Conservation (phyloP, 2,888 invertebrate genomes). For the Brenthis ino region DNA sequence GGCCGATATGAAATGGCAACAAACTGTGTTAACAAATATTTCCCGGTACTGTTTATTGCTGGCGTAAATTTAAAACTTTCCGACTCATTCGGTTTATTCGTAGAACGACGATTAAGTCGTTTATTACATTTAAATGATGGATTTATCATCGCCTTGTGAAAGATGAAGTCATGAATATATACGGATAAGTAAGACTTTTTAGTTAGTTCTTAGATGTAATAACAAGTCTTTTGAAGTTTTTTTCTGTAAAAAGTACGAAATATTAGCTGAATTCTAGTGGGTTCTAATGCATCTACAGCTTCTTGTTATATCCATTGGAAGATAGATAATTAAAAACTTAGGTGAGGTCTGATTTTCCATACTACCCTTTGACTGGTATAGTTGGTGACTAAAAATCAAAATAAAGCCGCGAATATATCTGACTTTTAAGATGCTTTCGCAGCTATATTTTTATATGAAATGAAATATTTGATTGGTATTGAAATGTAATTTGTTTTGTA, state of each 20-base stretch:
- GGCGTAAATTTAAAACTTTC: slow-evolving; percentile 28
- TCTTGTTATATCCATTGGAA: no score
- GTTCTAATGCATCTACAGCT: no score
- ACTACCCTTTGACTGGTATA: no score
- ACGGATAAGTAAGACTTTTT: neutral
- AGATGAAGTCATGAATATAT: slow-evolving; percentile 16
- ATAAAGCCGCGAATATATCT: no score
- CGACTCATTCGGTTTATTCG: slow-evolving; percentile 13
- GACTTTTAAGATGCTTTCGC: no score
- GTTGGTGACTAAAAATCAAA: no score
- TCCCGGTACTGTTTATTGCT: slow-evolving; percentile 34
- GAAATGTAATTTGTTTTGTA: no score
- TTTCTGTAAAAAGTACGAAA: neutral
- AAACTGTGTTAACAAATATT: slow-evolving; percentile 27
- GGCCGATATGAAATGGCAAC: slow-evolving; percentile 29
- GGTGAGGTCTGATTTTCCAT: no score
- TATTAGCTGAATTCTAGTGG: no score
- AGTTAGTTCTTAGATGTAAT: neutral
- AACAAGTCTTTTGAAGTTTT: neutral
- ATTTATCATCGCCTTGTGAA: slow-evolving; percentile 26
- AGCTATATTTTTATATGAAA: no score
- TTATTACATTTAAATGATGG: slow-evolving; percentile 29
- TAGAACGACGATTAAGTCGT: slow-evolving; percentile 24
- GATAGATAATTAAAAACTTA: no score
- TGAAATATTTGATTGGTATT: no score